Evolutionary conservation across 2,888 invertebrate species (phyloP), one percentile per base, ranked within the genome.

Genomic region (Mellilla xanthometata): DNA sequence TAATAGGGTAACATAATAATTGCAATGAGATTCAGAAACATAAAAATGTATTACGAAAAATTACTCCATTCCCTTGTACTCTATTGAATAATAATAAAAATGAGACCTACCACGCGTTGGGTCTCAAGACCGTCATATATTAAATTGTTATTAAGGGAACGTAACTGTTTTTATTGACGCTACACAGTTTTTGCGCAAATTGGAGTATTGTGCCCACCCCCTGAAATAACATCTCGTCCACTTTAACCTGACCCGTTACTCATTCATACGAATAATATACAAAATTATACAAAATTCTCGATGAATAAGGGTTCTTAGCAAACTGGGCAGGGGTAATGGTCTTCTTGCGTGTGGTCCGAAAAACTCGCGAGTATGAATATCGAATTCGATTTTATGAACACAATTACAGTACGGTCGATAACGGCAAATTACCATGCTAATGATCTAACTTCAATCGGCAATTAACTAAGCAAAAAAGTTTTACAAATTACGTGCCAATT

Each of bases 321-420:
- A 39, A 54, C 50, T 74, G 75, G 75, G 12, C 63, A 42, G 22
- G 50, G 58, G 57, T 78, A 80, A 81, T 78, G 72, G 76, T 66
- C 60, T 62, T 58, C 60, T 70, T 60, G 76, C 73, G 81, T 81
- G 83, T 81, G 82, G 82, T 80, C 81, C 56, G 46, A 47, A 33
- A 39, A 33, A 51, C 56, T 70, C 69, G 64, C 60, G 55, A 67
- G 64, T 65, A 69, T 54, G 49, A 68, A 66, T 65, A 66, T 65
- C 63, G 56, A 64, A 65, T 68, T 63, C 6, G 38, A 38, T 48
- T 70, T 73, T 68, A 73, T 63, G 58, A 58, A 60, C 60, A 68
- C 47, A 63, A 49, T 60, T 56, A 50, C 53, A 55, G 50, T 29
- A 42, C 38, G 32, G 29, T 38, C 62, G 65, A 67, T 68, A 70